These are phyloP conservation scores for Atlantisia rogersi DNA, from an alignment of 2,113 vertebrate genomes.

Conservation along the genomic window DNA sequence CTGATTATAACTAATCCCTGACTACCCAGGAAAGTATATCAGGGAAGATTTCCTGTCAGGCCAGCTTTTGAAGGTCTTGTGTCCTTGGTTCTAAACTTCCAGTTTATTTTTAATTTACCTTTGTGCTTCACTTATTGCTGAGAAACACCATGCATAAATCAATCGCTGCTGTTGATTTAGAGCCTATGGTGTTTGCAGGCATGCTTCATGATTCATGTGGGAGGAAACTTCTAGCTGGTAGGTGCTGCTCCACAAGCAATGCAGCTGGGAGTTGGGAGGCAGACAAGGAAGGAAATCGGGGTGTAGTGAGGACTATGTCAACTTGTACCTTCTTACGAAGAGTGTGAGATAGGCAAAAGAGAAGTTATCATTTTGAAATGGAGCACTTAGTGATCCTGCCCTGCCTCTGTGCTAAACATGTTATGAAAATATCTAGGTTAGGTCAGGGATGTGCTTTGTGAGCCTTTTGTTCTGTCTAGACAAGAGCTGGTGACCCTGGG, in stretches of 20 bases:
- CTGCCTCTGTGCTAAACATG: neutral
- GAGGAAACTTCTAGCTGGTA: neutral
- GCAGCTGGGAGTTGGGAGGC: neutral
- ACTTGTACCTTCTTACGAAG: neutral
- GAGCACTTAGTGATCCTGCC: neutral
- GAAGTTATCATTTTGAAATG: neutral
- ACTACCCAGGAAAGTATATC: neutral
- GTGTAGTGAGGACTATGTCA: rapidly evolving
- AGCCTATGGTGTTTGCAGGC: neutral
- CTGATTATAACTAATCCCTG: neutral
- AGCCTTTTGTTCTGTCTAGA: neutral
- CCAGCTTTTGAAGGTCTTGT: neutral
- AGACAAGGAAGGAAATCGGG: neutral
- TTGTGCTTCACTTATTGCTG: neutral
- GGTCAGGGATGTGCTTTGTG: neutral
- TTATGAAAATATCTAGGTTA: neutral
- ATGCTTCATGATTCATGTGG: neutral
- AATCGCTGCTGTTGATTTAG: neutral
- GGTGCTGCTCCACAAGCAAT: rapidly evolving
- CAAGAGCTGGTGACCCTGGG: neutral
- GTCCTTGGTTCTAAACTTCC: neutral
- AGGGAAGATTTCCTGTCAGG: neutral
- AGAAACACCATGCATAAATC: neutral
- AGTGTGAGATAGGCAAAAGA: neutral
- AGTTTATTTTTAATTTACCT: neutral